Evolutionary conservation across 1,140 invertebrate species (phyloP), one percentile per base, ranked within the genome.

Genomic region (Diploscapter pachys): DNA sequence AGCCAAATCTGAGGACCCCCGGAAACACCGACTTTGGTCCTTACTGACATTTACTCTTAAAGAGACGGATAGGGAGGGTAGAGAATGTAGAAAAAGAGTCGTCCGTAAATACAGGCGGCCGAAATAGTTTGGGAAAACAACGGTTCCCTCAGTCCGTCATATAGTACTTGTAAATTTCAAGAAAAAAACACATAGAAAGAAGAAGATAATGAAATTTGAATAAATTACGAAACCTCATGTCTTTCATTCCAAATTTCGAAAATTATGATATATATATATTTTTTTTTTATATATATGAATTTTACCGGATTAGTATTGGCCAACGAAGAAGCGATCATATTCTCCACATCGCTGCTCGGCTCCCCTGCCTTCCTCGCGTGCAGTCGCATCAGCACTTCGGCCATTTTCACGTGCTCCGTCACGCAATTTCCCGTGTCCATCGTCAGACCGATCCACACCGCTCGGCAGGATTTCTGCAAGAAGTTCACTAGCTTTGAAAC

Each of bases 341-440:
- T 77, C 65, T 84, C 83, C 5, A 80, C 79, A n/a, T 83, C 84
- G 67, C 84, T 85, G 63, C 77, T 80, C 1, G 79, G 51, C 49
- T 84, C 84, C 11, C 31, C 49, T 4, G 72, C 52, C 54, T 72
- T 72, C 3, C 82, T 67, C 2, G 83, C 85, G 72, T 84, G 83
- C 0, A 84, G 73, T 6, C 80, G 81, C 48, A 77, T 66, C 8
- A 84, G 63, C n/a, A 84, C 57, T 50, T 71, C 54, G 3, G 81
- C 69, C 49, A 78, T 62, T 5, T 70, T 64, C 63, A 81, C 80
- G 31, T 79, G 57, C n/a, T 73, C 67, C 50, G 31, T 63, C n/a
- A 55, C 71, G 55, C 55, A 70, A 8, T 65, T 64, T 48, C 48
- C 4, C 11, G 69, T 66, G 31, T 31, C 31, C 31, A 31, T 31